Conservation (phyloP, 2,113 vertebrate genomes). For the Heliornis fulica region DNA sequence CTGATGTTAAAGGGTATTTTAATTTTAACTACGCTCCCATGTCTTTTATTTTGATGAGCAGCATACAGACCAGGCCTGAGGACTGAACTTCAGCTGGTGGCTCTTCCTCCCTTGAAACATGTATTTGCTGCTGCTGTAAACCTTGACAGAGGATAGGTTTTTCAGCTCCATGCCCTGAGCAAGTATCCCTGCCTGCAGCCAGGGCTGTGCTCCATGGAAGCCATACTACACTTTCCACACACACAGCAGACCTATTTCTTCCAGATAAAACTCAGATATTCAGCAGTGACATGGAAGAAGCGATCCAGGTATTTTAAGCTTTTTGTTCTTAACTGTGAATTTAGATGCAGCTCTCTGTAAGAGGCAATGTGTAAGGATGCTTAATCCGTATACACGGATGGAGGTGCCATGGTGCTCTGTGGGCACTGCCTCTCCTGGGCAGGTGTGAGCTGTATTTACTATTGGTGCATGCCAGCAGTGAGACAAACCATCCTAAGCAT, state of each 20-base stretch:
- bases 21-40: neutral
- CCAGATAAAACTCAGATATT: neutral
- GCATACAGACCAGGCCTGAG: neutral
- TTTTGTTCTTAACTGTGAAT: rapidly evolving
- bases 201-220: neutral
- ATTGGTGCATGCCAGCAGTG: neutral
- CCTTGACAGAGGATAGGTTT: neutral
- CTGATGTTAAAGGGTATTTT: neutral
- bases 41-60: neutral
- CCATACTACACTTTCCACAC: neutral
- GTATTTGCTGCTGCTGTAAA: neutral
- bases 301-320: neutral
- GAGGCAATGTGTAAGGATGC: neutral
- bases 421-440: neutral
- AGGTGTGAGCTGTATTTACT: neutral
- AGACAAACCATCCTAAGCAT: neutral
- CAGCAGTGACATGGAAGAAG: neutral
- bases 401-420: neutral
- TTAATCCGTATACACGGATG: neutral
- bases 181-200: neutral
- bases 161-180: neutral
- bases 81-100: neutral
- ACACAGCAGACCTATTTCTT: neutral
- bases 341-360: neutral
- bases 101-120: neutral